A percentile compares a stretch with the other conserved stretches of the same genome.
Conservation (phyloP, 2,888 invertebrate genomes). For the Drosophila tripunctata region DNA sequence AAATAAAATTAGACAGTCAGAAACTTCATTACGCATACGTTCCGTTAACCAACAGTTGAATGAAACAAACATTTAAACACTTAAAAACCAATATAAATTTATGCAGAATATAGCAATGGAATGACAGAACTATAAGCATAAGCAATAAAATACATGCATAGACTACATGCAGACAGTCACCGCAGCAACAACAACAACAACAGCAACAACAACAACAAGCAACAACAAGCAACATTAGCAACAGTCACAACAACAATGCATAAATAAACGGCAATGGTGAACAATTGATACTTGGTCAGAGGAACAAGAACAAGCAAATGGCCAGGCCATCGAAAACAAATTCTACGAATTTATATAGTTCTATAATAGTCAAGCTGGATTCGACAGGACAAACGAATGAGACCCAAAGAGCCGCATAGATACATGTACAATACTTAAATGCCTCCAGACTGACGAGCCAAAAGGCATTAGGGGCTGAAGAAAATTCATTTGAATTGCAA, state of each 20-base stretch:
- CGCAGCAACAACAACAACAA: conserved; percentile 21
- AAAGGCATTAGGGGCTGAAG: conserved; percentile 35
- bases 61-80: conserved; percentile 62
- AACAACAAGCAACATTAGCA: conserved; percentile 23
- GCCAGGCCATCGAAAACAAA: conserved; percentile 53
- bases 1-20: conserved; percentile 39
- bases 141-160: conserved; percentile 52
- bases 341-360: conserved; percentile 56
- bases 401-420: conserved; percentile 34
- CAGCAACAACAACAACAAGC: conserved; percentile 19
- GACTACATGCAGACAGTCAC: conserved; percentile 47
- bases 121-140: conserved; percentile 61
- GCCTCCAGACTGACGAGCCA: conserved; percentile 41
- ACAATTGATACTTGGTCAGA: conserved; percentile 68
- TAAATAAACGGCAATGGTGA: conserved; percentile 67
- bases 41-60: conserved; percentile 18
- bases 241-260: conserved; percentile 44
- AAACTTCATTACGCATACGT: conserved; percentile 47
- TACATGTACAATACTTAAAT: conserved; percentile 52
- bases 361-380: conserved; percentile 4
- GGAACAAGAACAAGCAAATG: conserved; percentile 31
- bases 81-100: conserved; percentile 73
- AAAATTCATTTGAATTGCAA: conserved; percentile 78
- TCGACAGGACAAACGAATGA: conserved; percentile 7
- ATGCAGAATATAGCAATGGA: conserved; percentile 53